Base-by-base conservation (phyloP, 2,797 vertebrate genomes). In the Botia kubotai region DNA sequence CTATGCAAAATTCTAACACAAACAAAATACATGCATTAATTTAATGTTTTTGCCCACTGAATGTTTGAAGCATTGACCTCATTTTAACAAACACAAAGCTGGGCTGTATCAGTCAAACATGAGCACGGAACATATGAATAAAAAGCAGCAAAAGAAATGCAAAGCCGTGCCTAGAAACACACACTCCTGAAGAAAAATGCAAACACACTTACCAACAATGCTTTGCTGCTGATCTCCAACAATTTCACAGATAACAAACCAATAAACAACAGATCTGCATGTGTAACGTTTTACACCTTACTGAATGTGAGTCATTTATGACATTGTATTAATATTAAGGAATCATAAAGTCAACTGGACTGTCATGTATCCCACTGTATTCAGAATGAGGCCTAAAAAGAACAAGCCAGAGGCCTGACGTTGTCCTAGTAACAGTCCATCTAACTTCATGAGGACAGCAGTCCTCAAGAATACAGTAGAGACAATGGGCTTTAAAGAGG, bases 251-350 rank as follows among this genome's bases (percentile, higher is more conserved):
- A 66, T 19, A 50, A 19, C 23, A 53, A 80, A 58, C 21, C 5
- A 68, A 29, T 29, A 6, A 19, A 69, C 21, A 33, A 70, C 12
- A 63, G 46, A 75, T 43, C 17, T 23, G 36, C 13, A 75, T 72
- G 76, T 58, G 50, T 82, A 63, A 73, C 43, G 19, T 67, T 36
- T 77, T 69, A 77, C 62, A 72, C 65, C 58, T 63, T 58, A 68
- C 48, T 60, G 4, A 60, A 23, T 73, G 19, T 21, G 62, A 82
- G 52, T 85, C 70, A 81, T 85, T 82, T 79, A 85, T 75, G 65
- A 39, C 52, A 55, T 58, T 43, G 50, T 29, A 73, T 65, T 60
- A 84, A 12, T 43, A 43, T 58, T 23, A 21, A 12, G 36, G 57
- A 72, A 70, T 71, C 77, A 75, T 83, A 77, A 43, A 78, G 70